Percentiles rank a stretch among this genome's conserved stretches.
phyloP scores from a whole-genome alignment of 2,113 vertebrate species.

The Coptodon rendalli region DNA sequence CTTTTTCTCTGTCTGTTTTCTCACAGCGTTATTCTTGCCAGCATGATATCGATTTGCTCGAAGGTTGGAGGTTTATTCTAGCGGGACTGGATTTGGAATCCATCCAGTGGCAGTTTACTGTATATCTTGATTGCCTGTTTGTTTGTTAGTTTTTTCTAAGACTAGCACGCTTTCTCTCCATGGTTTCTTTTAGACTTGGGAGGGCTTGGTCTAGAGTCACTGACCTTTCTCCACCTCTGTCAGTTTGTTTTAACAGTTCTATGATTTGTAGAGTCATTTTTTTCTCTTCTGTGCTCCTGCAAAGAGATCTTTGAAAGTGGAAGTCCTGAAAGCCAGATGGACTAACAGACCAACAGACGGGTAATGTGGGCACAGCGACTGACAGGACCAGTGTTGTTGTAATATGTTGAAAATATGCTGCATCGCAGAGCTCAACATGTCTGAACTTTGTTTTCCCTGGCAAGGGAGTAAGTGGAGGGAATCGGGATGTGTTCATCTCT shows the following conservation, averaged over 20 bases:
- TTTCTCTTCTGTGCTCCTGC: not conserved
- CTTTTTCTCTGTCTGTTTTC: not conserved
- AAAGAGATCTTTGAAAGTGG: not conserved
- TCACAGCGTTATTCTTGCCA: not conserved
- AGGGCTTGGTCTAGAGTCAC: not conserved
- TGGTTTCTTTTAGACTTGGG: not conserved
- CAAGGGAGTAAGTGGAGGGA: not conserved
- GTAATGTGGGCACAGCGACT: not conserved
- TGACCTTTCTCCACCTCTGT: not conserved
- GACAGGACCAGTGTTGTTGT: not conserved
- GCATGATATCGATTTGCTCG: constrained; percentile 7
- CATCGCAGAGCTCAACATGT: not conserved
- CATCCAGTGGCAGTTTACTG: not conserved
- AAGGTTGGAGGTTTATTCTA: constrained; percentile 14
- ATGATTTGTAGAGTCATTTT: not conserved
- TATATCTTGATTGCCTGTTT: not conserved
- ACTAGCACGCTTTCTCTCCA: not conserved
- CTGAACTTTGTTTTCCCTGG: constrained; percentile 5
- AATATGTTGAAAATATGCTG: constrained; percentile 13
- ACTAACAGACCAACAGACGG: not conserved
- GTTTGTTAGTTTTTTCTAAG: not conserved
- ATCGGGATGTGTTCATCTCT: not conserved
- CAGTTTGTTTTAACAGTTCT: not conserved
- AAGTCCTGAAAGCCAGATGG: not conserved
- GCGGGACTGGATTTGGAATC: not conserved